A percentile compares a stretch with the other conserved stretches of the same genome.
These are phyloP conservation scores for Hirtodrosophila histrioides DNA, from an alignment of 2,888 invertebrate species.

Conservation along the genomic window DNA sequence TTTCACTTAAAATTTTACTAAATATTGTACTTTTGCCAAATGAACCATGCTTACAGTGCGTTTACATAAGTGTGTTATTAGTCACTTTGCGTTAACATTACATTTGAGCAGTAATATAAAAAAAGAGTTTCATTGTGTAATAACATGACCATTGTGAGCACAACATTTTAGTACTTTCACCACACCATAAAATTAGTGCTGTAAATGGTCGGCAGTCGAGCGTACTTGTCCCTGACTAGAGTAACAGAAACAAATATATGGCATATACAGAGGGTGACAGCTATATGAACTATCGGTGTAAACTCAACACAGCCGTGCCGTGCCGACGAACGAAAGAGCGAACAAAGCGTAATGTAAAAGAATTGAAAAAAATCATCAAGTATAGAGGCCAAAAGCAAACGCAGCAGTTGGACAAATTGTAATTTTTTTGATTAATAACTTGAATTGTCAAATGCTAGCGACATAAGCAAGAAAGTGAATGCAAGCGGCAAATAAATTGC, in stretches of 20 bases:
- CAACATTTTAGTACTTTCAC: constrained; percentile 36
- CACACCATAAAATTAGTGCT: constrained; percentile 36
- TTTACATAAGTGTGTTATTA: not conserved
- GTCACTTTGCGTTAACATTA: not conserved
- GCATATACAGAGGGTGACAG: constrained; percentile 30
- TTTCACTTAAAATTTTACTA: not conserved
- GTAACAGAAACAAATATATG: constrained; percentile 36
- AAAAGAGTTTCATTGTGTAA: constrained; percentile 41
- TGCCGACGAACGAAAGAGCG: constrained; percentile 73
- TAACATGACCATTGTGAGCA: constrained; percentile 34
- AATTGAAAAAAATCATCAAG: constrained; percentile 80
- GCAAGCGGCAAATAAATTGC: constrained; percentile 56
- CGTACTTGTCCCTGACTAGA: constrained; percentile 6
- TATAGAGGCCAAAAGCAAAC: constrained; percentile 80
- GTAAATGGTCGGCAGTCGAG: constrained; percentile 32
- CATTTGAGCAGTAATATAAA: not conserved
- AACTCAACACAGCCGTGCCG: constrained; percentile 68
- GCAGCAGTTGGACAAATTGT: constrained; percentile 66
- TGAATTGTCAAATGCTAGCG: constrained; percentile 36
- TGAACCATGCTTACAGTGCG: too few species aligned
- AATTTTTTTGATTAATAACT: constrained; percentile 52
- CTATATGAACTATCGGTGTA: constrained; percentile 37
- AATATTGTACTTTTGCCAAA: too few species aligned
- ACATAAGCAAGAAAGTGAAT: constrained; percentile 45
- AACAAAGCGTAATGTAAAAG: constrained; percentile 75